Evolutionary conservation across 1,140 invertebrate genomes (phyloP), one percentile per base, ranked within the genome.

Genomic region (Aplysia californica): DNA sequence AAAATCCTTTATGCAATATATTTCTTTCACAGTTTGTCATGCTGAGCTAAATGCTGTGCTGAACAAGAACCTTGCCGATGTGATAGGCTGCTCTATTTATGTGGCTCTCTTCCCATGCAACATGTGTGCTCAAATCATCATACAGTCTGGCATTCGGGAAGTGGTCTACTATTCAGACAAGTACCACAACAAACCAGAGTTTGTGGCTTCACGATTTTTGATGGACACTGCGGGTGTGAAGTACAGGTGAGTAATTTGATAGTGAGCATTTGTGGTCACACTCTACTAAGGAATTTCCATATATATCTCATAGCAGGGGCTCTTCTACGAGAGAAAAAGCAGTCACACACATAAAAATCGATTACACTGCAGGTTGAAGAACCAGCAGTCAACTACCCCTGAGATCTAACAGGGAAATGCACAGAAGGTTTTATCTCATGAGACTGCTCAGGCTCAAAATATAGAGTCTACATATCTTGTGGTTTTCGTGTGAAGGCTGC

Each of bases 31-130:
- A 96, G 97, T 99, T 0, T 98, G 97, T 80, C 97, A 99, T 91
- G 97, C 98, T 38, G 98, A 99, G 91, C 92, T 98, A 88, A 99
- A 99, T 92, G 97, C 98, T 18, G 96, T 99, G 76, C 82, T 98
- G 1, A 99, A 99, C 86, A 97, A 95, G 88, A 98, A 96, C 87
- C 91, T 92, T 2, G 90, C 92, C 0, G 93, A 95, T 90, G 88
- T 97, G 0, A 93, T 93, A 82, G 92, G 93, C 78, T 97, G 96
- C 84, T 93, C 91, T 0, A 93, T 99, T 0, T 99, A 97, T 88
- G 95, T 96, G 0, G 94, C 92, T 0, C 87, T 97, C 6, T 98
- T 98, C 89, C 97, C 97, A 0, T 98, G 97, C 86, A 98, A 98
- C 86, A 96, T 98, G 89, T 99, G 97, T 92, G 95, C 97, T 0